These are phyloP conservation scores for Loris lydekkerianus DNA, from an alignment of 2,797 vertebrate species.

Conservation along the genomic window DNA sequence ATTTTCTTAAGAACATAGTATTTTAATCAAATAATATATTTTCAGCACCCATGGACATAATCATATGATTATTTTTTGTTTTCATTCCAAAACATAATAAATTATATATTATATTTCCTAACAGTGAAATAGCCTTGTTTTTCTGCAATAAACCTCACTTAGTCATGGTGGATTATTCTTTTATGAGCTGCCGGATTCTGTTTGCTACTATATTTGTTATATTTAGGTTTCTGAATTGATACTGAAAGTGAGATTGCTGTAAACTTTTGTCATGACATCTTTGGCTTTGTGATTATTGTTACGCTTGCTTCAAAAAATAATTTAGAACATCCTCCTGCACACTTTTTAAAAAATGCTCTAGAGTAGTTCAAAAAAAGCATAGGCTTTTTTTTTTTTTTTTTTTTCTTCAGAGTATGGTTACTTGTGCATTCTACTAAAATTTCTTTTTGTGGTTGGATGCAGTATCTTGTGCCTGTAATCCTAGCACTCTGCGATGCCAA, in stretches of 20 bases:
- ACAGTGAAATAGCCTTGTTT: conserved; percentile 15
- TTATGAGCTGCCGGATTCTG: neutral
- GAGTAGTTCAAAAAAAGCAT: neutral
- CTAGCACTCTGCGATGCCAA: no score
- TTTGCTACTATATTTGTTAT: conserved; percentile 1
- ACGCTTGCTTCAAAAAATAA: conserved; percentile 15
- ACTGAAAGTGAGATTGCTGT: conserved; percentile 5
- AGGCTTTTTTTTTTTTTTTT: neutral
- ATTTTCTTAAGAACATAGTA: conserved; percentile 41
- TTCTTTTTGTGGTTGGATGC: no score
- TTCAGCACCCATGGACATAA: conserved; percentile 29
- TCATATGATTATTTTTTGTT: conserved; percentile 41
- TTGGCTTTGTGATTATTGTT: conserved; percentile 16
- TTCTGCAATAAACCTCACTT: neutral
- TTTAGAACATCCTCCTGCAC: neutral
- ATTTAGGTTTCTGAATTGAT: conserved; percentile 32
- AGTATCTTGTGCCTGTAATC: no score
- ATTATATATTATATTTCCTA: conserved; percentile 45
- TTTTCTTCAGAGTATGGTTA: conserved; percentile 21
- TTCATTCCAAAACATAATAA: conserved; percentile 11
- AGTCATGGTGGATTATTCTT: neutral
- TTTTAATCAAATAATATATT: conserved; percentile 37
- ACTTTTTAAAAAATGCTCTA: neutral
- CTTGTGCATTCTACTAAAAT: neutral
- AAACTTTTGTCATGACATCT: neutral